These are phyloP conservation scores for Hafferia zeledoni DNA, from an alignment of 2,797 vertebrate genomes.

Conservation along the genomic window DNA sequence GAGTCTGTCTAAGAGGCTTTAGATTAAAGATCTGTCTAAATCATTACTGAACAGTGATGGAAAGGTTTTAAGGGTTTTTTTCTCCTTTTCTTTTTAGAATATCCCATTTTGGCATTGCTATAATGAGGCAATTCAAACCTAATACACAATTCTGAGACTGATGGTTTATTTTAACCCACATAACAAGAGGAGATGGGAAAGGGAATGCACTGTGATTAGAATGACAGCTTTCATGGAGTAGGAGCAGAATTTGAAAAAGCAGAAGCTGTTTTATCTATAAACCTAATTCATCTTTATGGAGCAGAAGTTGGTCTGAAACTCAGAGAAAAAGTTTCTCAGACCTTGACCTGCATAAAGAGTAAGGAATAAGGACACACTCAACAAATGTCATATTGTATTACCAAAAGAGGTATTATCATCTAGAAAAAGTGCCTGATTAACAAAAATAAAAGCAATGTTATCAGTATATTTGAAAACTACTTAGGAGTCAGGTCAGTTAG, in stretches of 20 bases:
- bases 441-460: neutral
- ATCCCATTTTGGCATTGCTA: neutral
- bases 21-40: constrained; percentile 45
- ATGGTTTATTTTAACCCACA: constrained; percentile 44
- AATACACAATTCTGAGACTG: constrained; percentile 33
- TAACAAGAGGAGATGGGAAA: constrained; percentile 11
- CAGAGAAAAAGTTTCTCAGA: neutral
- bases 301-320: constrained; percentile 11
- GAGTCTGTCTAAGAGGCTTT: neutral
- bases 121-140: constrained; percentile 49
- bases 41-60: neutral
- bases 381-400: neutral
- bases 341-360: neutral
- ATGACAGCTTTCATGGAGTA: neutral
- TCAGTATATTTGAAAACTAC: neutral
- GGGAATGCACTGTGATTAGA: neutral
- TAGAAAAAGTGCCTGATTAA: neutral
- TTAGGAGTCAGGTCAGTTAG: neutral
- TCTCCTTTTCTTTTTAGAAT: neutral
- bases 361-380: neutral
- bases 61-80: neutral
- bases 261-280: neutral
- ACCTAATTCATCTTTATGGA: neutral
- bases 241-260: constrained; percentile 23
- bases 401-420: neutral